These are phyloP conservation scores for Cephonodes hylas DNA, from an alignment of 2,888 invertebrate genomes.

Conservation along the genomic window DNA sequence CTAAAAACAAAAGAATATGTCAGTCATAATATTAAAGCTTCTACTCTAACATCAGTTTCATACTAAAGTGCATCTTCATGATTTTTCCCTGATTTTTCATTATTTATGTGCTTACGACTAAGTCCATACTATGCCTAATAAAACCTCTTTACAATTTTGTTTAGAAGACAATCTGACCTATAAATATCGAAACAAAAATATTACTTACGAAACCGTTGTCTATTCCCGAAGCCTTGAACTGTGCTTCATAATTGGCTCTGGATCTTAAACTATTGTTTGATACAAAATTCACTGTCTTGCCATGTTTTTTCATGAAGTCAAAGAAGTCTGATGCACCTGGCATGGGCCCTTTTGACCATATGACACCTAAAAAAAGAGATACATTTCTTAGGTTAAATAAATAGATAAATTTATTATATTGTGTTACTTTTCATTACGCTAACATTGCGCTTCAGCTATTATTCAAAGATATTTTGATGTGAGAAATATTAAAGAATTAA, in stretches of 20 bases:
- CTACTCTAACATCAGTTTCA: too few species aligned
- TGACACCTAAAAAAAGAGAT: constrained; percentile 69
- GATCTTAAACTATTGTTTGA: constrained; percentile 75
- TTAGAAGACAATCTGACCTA: too few species aligned
- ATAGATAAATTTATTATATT: neutral
- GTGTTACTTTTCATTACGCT: too few species aligned
- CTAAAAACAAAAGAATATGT: constrained; percentile 43
- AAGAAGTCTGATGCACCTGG: constrained; percentile 70
- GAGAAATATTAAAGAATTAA: too few species aligned
- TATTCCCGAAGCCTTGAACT: constrained; percentile 54
- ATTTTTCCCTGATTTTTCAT: too few species aligned
- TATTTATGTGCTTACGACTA: too few species aligned
- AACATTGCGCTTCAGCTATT: too few species aligned
- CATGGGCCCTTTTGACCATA: constrained; percentile 63
- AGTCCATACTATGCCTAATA: too few species aligned
- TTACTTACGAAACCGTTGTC: constrained; percentile 63
- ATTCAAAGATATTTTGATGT: too few species aligned
- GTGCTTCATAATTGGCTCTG: constrained; percentile 51
- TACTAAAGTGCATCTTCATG: too few species aligned
- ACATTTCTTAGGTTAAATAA: neutral
- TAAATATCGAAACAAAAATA: neutral
- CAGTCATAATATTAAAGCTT: neutral
- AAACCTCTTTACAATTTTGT: too few species aligned
- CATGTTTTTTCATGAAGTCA: constrained; percentile 61
- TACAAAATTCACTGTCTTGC: constrained; percentile 75